Percentiles rank a stretch among this genome's conserved stretches.
These are phyloP conservation scores for Conger conger DNA, from an alignment of 2,113 vertebrate species.

Conservation along the genomic window DNA sequence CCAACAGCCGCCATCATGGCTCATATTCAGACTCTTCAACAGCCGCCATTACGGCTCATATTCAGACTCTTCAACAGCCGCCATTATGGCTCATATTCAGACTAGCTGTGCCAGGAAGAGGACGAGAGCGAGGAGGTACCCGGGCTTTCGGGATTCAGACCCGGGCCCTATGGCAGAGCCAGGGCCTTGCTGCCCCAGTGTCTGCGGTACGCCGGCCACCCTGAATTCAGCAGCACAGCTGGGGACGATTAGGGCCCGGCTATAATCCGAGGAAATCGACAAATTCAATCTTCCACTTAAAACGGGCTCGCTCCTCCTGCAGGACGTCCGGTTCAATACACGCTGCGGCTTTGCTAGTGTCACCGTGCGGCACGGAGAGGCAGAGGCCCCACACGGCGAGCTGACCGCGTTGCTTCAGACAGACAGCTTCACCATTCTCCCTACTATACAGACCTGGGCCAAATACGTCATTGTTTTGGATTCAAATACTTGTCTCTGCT, in stretches of 20 bases:
- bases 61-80: neutral
- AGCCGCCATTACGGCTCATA: neutral
- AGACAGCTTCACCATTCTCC: too few species aligned
- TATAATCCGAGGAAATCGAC: conserved; percentile 13
- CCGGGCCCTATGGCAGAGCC: neutral
- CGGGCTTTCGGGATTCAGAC: neutral
- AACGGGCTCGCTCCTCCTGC: neutral
- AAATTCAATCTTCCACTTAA: conserved; percentile 29
- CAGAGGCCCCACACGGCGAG: neutral
- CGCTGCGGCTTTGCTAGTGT: neutral
- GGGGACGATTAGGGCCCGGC: neutral
- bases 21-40: conserved; percentile 1
- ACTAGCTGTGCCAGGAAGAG: neutral
- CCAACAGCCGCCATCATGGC: neutral
- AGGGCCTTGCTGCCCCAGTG: neutral
- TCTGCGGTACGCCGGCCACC: neutral
- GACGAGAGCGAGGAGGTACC: neutral
- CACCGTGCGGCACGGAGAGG: neutral
- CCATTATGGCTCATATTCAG: neutral
- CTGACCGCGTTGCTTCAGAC: neutral
- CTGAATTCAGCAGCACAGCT: conserved; percentile 13
- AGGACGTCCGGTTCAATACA: conserved; percentile 28
- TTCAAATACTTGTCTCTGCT: too few species aligned
- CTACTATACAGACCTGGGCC: too few species aligned
- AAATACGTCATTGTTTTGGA: too few species aligned